phyloP scores from a whole-genome alignment of 2,888 invertebrate species.

The Spodoptera picta region DNA sequence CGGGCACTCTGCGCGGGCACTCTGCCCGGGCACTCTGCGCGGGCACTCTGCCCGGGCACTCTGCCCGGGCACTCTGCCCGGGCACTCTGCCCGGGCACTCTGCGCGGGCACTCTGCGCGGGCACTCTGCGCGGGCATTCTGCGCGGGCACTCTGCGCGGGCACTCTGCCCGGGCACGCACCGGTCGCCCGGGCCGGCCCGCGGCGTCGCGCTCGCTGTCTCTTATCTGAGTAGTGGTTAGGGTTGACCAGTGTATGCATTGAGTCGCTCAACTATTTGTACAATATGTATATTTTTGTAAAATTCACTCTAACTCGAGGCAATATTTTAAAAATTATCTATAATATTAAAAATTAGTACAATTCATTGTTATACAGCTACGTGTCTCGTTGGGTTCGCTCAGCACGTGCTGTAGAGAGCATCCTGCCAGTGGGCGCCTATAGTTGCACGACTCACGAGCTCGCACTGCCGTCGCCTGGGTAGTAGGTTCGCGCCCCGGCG shows the following conservation, averaged over 20 bases:
- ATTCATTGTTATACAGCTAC: conserved; percentile 71
- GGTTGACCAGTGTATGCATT: conserved; percentile 74
- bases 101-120: conserved; percentile 12
- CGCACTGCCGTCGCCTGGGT: conserved; percentile 60
- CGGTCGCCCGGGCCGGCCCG: conserved; percentile 18
- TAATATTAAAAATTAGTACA: conserved; percentile 83
- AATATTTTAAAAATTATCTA: conserved; percentile 84
- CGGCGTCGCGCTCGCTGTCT: conserved; percentile 16
- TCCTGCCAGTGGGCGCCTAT: conserved; percentile 26
- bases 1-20: conserved; percentile 1
- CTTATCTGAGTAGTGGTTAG: conserved; percentile 41
- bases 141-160: conserved; percentile 12
- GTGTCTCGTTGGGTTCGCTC: conserved; percentile 42
- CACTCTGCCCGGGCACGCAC: conserved; percentile 10
- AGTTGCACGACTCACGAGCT: conserved; percentile 70
- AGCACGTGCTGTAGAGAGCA: background rate
- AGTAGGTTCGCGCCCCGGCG: conserved; percentile 54
- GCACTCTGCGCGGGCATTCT: background rate
- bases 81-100: conserved; percentile 2
- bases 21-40: conserved; percentile 5
- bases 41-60: background rate
- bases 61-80: background rate
- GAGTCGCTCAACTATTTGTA: conserved; percentile 85
- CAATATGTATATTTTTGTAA: conserved; percentile 88
- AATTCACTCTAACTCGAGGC: conserved; percentile 85